A percentile compares a stretch with the other conserved stretches of the same genome.
These are phyloP conservation scores for Uria aalge DNA, from an alignment of 2,113 vertebrate species.

Conservation along the genomic window DNA sequence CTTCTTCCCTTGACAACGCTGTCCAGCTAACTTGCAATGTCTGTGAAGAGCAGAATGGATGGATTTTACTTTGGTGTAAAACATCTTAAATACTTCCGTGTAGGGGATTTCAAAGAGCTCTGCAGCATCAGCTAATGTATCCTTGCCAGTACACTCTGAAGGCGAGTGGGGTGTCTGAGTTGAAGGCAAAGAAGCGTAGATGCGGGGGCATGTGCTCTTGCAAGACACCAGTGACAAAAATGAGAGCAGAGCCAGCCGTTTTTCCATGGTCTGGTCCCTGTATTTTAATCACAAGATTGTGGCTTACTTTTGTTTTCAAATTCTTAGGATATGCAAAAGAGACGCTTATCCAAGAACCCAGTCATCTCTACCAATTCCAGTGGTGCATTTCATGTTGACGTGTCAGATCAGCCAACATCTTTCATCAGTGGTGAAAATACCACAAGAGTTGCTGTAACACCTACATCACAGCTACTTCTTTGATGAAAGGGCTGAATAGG, in stretches of 20 bases:
- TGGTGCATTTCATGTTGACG: neutral
- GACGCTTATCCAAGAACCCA: neutral
- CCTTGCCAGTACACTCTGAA: neutral
- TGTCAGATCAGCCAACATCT: neutral
- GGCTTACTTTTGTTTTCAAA: neutral
- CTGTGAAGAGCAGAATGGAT: conserved; percentile 26
- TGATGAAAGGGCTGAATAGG: neutral
- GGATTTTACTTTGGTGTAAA: conserved; percentile 43
- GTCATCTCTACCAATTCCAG: neutral
- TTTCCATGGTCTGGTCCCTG: neutral
- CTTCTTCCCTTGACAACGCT: conserved; percentile 8
- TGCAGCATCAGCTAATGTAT: conserved; percentile 15
- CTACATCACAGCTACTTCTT: neutral
- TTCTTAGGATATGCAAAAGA: neutral
- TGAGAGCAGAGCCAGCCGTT: neutral
- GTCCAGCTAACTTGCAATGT: neutral
- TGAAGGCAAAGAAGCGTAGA: neutral
- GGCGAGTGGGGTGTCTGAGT: neutral
- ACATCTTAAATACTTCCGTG: conserved; percentile 21
- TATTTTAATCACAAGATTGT: neutral
- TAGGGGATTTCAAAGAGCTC: conserved; percentile 11
- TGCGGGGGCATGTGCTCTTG: neutral
- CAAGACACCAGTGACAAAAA: neutral
- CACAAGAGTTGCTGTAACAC: neutral
- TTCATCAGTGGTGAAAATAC: neutral